Evolutionary conservation across 2,888 invertebrate species (phyloP).

Genomic region (Patella caerulea): DNA sequence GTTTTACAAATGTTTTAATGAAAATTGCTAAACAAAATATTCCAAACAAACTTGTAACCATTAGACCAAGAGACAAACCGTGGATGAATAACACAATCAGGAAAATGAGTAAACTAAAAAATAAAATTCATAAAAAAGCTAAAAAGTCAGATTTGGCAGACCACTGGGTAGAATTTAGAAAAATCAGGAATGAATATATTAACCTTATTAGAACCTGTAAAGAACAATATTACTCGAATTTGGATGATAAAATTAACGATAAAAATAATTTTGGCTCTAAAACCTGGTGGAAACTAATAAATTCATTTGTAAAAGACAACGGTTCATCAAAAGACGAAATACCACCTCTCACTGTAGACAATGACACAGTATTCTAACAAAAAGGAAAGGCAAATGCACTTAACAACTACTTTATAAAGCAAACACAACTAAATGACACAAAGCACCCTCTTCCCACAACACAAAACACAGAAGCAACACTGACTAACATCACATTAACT

Average conservation of each 20-base stretch:
- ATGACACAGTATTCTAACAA: not conserved
- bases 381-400: constrained; percentile 11
- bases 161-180: not conserved
- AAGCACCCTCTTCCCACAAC: not conserved
- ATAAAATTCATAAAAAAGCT: constrained; percentile 1
- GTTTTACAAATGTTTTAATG: not conserved
- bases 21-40: not conserved
- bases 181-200: constrained; percentile 1
- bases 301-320: not conserved
- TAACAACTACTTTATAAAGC: constrained; percentile 12
- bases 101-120: not conserved
- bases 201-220: constrained; percentile 6
- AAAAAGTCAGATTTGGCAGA: not conserved
- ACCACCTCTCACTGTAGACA: constrained; percentile 1
- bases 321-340: not conserved
- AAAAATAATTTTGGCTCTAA: not conserved
- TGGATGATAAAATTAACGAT: not conserved
- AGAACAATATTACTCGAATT: not conserved
- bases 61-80: not conserved
- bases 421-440: constrained; percentile 4
- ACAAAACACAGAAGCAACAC: not conserved
- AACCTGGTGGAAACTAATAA: not conserved
- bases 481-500: not conserved
- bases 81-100: constrained; percentile 2
- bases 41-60: not conserved